phyloP scores from a whole-genome alignment of 23 tunicate species.

The Trididemnum miniatum region DNA sequence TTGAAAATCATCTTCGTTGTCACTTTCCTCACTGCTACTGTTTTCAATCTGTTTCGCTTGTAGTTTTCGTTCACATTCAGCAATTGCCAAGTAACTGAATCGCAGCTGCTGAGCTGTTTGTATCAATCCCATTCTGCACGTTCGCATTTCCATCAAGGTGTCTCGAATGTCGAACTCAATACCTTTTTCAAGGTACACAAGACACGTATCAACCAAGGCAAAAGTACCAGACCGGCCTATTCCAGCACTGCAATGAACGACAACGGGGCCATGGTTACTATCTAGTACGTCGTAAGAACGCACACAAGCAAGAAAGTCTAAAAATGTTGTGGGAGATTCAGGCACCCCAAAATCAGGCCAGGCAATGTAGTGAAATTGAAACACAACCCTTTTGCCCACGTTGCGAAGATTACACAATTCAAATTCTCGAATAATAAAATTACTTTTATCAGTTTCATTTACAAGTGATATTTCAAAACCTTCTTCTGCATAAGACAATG shows the following conservation, averaged over 20 bases:
- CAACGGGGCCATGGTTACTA: constrained; percentile 69
- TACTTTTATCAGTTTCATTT: constrained; percentile 39
- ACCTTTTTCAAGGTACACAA: constrained; percentile 57
- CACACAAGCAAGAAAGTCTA: constrained; percentile 82
- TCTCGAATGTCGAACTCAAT: constrained; percentile 61
- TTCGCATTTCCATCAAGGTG: constrained; percentile 78
- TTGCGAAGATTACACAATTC: constrained; percentile 37
- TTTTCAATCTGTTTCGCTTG: background rate
- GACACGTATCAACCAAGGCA: constrained; percentile 91
- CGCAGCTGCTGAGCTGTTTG: constrained; percentile 92
- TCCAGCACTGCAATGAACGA: constrained; percentile 99
- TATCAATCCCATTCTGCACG: constrained; percentile 89
- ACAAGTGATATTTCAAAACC: constrained; percentile 40
- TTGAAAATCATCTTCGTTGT: background rate
- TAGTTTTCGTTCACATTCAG: constrained; percentile 60
- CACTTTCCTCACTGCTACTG: too few species aligned
- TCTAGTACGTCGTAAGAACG: constrained; percentile 52
- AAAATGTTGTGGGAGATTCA: constrained; percentile 90
- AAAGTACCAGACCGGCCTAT: constrained; percentile 98
- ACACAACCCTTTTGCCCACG: constrained; percentile 34
- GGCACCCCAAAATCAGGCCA: constrained; percentile 99
- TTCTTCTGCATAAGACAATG: constrained; percentile 47
- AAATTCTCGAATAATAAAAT: constrained; percentile 75
- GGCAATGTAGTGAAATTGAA: constrained; percentile 92
- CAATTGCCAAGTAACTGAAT: constrained; percentile 86